Evolutionary conservation across 92 coral and sea anemone species (phyloP).

Genomic region (Epizoanthus illoricatus): DNA sequence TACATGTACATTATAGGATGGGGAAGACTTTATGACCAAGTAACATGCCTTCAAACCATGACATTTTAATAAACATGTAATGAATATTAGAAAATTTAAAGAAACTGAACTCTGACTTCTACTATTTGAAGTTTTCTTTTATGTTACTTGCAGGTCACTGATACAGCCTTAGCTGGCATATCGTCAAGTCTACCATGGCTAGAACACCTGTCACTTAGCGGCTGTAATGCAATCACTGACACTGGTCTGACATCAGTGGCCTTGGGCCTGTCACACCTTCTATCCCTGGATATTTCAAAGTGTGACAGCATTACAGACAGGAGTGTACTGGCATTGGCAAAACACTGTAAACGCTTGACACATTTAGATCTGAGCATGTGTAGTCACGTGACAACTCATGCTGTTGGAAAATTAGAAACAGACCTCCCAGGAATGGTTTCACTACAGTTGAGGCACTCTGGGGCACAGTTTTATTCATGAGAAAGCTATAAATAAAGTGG

Average conservation of each 20-base stretch:
- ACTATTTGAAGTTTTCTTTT: background rate
- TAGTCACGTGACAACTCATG: slow-evolving; percentile 68
- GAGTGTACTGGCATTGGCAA: slow-evolving; percentile 59
- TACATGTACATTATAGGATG: too few species aligned
- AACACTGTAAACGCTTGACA: slow-evolving; percentile 53
- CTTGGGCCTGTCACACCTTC: slow-evolving; percentile 56
- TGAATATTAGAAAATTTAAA: too few species aligned
- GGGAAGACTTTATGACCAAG: too few species aligned
- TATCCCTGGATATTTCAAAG: slow-evolving; percentile 68
- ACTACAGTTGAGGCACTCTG: slow-evolving; percentile 78
- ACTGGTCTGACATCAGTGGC: slow-evolving; percentile 65
- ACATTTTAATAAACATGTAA: too few species aligned
- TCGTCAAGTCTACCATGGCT: slow-evolving; percentile 56
- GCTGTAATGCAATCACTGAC: slow-evolving; percentile 68
- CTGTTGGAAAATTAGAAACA: slow-evolving; percentile 65
- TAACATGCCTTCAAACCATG: too few species aligned
- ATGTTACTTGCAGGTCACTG: slow-evolving; percentile 60
- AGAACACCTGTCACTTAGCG: slow-evolving; percentile 65
- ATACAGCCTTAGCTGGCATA: slow-evolving; percentile 53
- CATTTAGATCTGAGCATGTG: slow-evolving; percentile 89
- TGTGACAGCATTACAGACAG: slow-evolving; percentile 78
- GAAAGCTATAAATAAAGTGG: too few species aligned
- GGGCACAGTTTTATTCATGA: slow-evolving; percentile 54
- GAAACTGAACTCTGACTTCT: background rate
- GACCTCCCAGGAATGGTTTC: slow-evolving; percentile 74